Conservation (phyloP, 1,140 invertebrate species). For the Drosophila biarmipes region DNA sequence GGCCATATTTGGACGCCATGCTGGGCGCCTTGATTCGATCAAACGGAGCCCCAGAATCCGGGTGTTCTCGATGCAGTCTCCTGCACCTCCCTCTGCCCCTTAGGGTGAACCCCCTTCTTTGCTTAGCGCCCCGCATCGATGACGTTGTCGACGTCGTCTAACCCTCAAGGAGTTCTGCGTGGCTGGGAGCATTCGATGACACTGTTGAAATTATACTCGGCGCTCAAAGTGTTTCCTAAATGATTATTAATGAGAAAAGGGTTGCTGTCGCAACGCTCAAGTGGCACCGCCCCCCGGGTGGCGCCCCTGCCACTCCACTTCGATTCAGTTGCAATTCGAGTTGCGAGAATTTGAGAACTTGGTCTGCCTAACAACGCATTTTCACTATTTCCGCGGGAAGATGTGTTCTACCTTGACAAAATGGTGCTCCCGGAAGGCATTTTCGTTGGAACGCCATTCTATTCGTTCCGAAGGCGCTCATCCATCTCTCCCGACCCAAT, state of each 20-base stretch:
- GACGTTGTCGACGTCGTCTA: conserved; percentile 18
- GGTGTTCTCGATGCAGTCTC: conserved; percentile 24
- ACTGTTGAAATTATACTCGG: conserved; percentile 48
- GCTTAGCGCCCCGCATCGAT: conserved; percentile 54
- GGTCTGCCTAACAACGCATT: too few species aligned
- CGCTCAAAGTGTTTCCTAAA: conserved; percentile 71
- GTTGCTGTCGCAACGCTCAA: conserved; percentile 29
- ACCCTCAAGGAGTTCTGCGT: conserved; percentile 50
- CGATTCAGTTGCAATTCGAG: conserved; percentile 40
- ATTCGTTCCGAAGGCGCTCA: background rate
- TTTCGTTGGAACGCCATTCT: conserved; percentile 4
- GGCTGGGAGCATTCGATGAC: conserved; percentile 28
- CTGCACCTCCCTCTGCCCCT: too few species aligned
- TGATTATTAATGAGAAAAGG: conserved; percentile 72
- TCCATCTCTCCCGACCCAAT: conserved; percentile 49
- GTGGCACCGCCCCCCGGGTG: conserved; percentile 28
- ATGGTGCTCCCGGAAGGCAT: background rate
- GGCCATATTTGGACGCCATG: conserved; percentile 82
- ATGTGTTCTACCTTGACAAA: background rate
- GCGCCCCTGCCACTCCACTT: conserved; percentile 8
- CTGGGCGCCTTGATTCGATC: conserved; percentile 73
- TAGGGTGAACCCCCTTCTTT: background rate
- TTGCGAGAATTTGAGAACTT: background rate
- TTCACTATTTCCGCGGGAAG: background rate
- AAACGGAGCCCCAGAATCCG: conserved; percentile 49